These are phyloP conservation scores for Boulengeromyrus knoepffleri DNA, from an alignment of 2,113 vertebrate species.

Conservation along the genomic window DNA sequence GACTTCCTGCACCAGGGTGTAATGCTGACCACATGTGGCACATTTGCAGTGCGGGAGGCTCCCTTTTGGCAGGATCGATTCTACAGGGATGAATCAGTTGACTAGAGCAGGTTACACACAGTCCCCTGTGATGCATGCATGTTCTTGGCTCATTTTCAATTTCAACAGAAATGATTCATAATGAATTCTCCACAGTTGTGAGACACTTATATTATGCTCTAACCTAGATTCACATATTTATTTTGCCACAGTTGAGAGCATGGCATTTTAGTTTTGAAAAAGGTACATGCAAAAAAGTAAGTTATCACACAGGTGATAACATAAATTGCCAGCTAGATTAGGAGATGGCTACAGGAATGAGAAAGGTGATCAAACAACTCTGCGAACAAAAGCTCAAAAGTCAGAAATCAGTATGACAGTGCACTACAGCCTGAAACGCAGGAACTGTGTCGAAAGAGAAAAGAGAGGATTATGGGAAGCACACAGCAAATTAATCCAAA, in stretches of 20 bases:
- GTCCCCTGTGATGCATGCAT: neutral
- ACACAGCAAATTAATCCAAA: neutral
- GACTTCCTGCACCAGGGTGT: neutral
- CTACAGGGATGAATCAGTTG: neutral
- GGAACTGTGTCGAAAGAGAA: neutral
- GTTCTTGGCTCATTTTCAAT: neutral
- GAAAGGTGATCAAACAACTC: neutral
- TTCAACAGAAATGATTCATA: neutral
- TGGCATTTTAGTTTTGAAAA: neutral
- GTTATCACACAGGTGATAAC: neutral
- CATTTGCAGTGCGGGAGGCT: neutral
- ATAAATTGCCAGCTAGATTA: neutral
- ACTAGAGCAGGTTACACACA: neutral
- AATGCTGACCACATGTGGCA: neutral
- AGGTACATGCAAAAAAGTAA: neutral
- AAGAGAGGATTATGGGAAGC: neutral
- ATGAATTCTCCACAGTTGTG: neutral
- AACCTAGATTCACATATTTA: neutral
- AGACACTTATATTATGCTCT: neutral
- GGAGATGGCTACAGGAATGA: neutral
- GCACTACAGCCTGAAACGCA: neutral
- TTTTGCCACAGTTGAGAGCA: neutral
- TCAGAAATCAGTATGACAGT: neutral
- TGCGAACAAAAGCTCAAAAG: neutral
- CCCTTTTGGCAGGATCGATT: neutral